Base-by-base conservation (phyloP, 2,888 invertebrate genomes). In the Scaptomyza polygonia region DNA sequence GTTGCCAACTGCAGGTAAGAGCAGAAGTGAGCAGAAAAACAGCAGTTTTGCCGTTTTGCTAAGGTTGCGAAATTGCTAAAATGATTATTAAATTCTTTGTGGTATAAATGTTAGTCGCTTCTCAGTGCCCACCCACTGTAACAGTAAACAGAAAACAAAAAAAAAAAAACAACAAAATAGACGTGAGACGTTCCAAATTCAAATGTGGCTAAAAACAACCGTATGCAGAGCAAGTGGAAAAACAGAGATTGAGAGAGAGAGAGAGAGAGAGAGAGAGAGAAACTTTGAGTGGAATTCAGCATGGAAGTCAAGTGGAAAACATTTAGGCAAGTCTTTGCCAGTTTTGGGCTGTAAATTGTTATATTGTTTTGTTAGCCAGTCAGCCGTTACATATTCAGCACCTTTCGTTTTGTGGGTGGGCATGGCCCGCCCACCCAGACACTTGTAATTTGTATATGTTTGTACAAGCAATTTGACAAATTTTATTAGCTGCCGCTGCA, bases 111-210 rank as follows among this genome's bases (percentile, higher is more conserved):
- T 88, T 87, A 87, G 87, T 68, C 72, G 82, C 76, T 89, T 87
- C 89, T 82, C 89, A 87, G 70, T 68, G 77, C 88, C 86, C 84
- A 83, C 83, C 80, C 84, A 86, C 88, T 84, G 86, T 76, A 81
- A 73, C 84, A 77, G 64, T 27, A 5, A 29, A 14, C 12, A 30
- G 12, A 9, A 30, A 5, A 39, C 11, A 14, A 29, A 14, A 32
- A 30, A 32, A 9, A 30, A 5, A 39, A n/a, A 14, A 34, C n/a
- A 34, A 5, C 0, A 34, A 30, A 9, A 49, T 49, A 36, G 25
- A 49, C 36, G 36, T 30, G 53, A 61, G 54, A 54, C 42, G 51
- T 42, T 25, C 30, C 29, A 25, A 43, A 53, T 34, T 52, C 58
- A 52, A 43, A 51, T 59, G 30, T 63, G 30, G 64, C 64, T 61